Percentiles rank a stretch among this genome's conserved stretches.
Evolutionary conservation across 2,113 vertebrate genomes (phyloP).

Genomic region (Oreochromis spilurus): DNA sequence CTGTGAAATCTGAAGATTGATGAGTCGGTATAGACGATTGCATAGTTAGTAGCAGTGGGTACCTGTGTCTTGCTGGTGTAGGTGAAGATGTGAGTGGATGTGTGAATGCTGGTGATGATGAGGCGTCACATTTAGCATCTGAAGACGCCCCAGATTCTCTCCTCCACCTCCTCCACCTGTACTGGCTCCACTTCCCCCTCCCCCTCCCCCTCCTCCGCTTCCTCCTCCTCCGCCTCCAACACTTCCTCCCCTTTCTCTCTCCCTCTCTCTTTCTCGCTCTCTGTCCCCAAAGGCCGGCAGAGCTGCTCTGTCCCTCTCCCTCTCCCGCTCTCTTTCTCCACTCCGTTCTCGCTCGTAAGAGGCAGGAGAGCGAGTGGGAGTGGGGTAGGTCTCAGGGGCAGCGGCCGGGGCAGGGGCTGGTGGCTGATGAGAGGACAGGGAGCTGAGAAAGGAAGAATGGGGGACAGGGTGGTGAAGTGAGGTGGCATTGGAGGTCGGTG

Average conservation of each 20-base stretch:
- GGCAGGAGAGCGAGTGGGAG: slow-evolving; percentile 74
- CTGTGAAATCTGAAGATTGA: background rate
- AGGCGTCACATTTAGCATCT: slow-evolving; percentile 98
- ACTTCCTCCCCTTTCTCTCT: slow-evolving; percentile 72
- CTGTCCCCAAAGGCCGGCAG: slow-evolving; percentile 63
- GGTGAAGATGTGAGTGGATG: slow-evolving; percentile 97
- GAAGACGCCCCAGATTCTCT: slow-evolving; percentile 91
- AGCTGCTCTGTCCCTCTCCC: slow-evolving; percentile 61
- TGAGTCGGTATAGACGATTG: background rate
- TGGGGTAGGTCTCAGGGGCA: slow-evolving; percentile 75
- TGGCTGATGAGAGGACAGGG: slow-evolving; percentile 68
- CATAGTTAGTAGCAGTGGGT: slow-evolving; percentile 74
- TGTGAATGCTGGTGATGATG: slow-evolving; percentile 99
- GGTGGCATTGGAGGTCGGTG: slow-evolving; percentile 56
- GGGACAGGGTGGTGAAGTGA: slow-evolving; percentile 67
- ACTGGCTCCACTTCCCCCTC: slow-evolving; percentile 76
- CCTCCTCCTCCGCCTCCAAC: slow-evolving; percentile 73
- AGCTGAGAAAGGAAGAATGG: slow-evolving; percentile 71
- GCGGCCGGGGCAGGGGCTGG: slow-evolving; percentile 70
- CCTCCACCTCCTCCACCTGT: slow-evolving; percentile 81
- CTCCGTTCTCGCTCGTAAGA: slow-evolving; percentile 65
- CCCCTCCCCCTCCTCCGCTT: slow-evolving; percentile 70
- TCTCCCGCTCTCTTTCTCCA: slow-evolving; percentile 66
- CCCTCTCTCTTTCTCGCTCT: slow-evolving; percentile 64
- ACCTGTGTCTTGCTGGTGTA: slow-evolving; percentile 97